Conservation (phyloP, 2,797 vertebrate genomes). For the Gobionotothen gibberifrons region DNA sequence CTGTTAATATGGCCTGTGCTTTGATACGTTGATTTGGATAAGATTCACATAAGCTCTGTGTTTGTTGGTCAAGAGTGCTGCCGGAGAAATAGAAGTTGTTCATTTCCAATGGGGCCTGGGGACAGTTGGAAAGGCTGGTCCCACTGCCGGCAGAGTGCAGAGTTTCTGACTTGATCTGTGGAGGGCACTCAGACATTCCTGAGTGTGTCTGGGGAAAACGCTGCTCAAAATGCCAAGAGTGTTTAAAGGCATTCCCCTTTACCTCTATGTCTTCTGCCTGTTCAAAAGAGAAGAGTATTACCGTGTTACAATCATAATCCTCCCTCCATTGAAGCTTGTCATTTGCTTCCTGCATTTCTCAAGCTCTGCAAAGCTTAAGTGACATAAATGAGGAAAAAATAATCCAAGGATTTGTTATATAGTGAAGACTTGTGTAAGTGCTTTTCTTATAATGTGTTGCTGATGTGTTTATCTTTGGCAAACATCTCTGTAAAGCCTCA, state of each 20-base stretch:
- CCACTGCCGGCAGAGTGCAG: constrained; percentile 17
- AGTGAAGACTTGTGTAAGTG: background rate
- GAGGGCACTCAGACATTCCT: constrained; percentile 54
- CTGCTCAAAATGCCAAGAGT: constrained; percentile 40
- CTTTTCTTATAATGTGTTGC: constrained; percentile 4
- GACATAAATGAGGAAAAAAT: background rate
- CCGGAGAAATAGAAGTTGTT: constrained; percentile 34
- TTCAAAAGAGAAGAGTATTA: constrained; percentile 62
- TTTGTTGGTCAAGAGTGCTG: constrained; percentile 14
- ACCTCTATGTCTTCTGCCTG: constrained; percentile 59
- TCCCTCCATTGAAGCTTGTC: background rate
- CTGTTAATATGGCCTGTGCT: background rate
- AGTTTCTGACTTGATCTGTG: constrained; percentile 28
- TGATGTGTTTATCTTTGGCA: constrained; percentile 15
- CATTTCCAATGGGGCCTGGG: constrained; percentile 42
- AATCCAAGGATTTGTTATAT: background rate
- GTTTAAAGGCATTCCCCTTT: constrained; percentile 40
- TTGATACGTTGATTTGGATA: background rate
- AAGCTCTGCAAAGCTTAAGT: constrained; percentile 27
- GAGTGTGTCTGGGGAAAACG: constrained; percentile 57
- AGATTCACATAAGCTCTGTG: constrained; percentile 8
- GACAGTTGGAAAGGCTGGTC: constrained; percentile 10
- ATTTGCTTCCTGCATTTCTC: constrained; percentile 26
- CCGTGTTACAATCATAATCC: constrained; percentile 2
- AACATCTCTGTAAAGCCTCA: background rate